Evolutionary conservation across 1,140 invertebrate species (phyloP).

Genomic region (Papilio aristodemus): DNA sequence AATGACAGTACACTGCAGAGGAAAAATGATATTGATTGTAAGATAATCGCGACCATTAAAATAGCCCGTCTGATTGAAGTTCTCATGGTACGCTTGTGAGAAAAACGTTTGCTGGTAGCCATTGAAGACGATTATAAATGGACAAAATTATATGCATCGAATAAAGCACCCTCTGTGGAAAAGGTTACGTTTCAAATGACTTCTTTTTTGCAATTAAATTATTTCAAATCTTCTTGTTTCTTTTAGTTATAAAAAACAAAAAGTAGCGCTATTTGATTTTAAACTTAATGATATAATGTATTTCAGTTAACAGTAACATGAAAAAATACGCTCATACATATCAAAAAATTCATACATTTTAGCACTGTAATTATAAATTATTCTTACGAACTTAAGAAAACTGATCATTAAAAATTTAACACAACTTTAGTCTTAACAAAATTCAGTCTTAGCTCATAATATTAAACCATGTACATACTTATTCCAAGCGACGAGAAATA

Average conservation of each 20-base stretch:
- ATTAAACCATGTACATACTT: not conserved
- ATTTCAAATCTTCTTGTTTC: no score
- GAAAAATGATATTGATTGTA: conserved; percentile 54
- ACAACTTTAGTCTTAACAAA: no score
- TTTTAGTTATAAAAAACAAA: no score
- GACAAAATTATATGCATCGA: conserved; percentile 31
- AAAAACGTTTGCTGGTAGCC: conserved; percentile 44
- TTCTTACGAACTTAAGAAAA: no score
- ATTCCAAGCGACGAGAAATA: not conserved
- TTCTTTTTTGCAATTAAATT: not conserved
- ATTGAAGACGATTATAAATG: conserved; percentile 36
- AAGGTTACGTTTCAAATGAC: not conserved
- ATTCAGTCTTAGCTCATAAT: no score
- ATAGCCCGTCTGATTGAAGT: conserved; percentile 64
- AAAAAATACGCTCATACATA: no score
- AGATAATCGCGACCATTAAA: conserved; percentile 59
- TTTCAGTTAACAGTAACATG: no score
- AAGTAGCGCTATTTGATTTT: no score
- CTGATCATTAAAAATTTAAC: no score
- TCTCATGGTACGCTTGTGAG: conserved; percentile 62
- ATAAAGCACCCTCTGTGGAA: not conserved
- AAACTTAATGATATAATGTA: no score
- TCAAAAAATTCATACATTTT: no score
- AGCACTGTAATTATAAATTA: no score
- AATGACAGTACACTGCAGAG: conserved; percentile 59